phyloP scores from a whole-genome alignment of 2,797 vertebrate genomes.

The Scomberomorus guttatus region DNA sequence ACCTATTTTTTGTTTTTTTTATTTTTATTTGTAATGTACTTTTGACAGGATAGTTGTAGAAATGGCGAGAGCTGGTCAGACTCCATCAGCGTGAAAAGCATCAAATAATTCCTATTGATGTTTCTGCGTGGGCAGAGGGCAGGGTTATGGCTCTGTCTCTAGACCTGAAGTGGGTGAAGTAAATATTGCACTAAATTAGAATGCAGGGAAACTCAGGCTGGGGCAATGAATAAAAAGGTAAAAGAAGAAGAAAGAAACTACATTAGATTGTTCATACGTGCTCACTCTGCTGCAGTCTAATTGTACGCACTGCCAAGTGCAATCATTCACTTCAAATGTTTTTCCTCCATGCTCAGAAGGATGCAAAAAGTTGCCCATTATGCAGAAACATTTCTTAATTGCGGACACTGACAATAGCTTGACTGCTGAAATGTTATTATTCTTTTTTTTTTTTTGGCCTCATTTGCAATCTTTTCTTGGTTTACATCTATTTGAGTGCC shows the following conservation, averaged over 20 bases:
- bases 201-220: not conserved
- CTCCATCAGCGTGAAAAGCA: conserved; percentile 15
- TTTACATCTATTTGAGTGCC: conserved; percentile 36
- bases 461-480: conserved; percentile 47
- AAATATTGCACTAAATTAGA: conserved; percentile 1
- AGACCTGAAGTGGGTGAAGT: conserved; percentile 18
- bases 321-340: conserved; percentile 61
- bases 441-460: conserved; percentile 39
- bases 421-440: conserved; percentile 62
- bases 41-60: conserved; percentile 38
- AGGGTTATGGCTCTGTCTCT: conserved; percentile 19
- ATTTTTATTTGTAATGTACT: conserved; percentile 24
- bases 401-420: conserved; percentile 52
- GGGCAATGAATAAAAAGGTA: conserved; percentile 11
- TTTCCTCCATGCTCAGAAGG: conserved; percentile 46
- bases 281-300: conserved; percentile 57
- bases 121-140: conserved; percentile 1
- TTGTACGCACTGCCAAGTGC: conserved; percentile 56
- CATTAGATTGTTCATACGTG: conserved; percentile 61
- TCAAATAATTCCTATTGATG: conserved; percentile 30
- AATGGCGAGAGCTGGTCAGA: conserved; percentile 33
- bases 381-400: conserved; percentile 58
- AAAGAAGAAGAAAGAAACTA: conserved; percentile 26
- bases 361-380: conserved; percentile 69
- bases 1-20: conserved; percentile 5